Percentiles rank a stretch among this genome's conserved stretches.
phyloP scores from a whole-genome alignment of 1,140 invertebrate genomes.

The Drosophila nigrodunni region DNA sequence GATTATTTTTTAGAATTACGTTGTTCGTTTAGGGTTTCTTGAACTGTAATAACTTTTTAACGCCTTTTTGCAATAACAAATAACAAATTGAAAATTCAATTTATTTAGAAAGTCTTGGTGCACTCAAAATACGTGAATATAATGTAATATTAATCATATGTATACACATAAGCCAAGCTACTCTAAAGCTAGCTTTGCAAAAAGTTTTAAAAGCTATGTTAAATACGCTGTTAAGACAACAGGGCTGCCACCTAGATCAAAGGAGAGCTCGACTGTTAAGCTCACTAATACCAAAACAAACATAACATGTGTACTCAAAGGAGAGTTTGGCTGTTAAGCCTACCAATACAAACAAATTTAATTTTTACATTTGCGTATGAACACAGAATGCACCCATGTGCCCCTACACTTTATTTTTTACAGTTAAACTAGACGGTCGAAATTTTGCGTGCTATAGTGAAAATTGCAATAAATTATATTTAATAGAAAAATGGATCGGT shows the following conservation, averaged over 20 bases:
- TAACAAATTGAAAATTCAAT: slow-evolving; percentile 2
- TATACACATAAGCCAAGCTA: neutral
- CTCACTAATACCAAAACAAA: neutral
- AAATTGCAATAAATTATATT: neutral
- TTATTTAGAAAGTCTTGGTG: neutral
- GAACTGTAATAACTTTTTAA: slow-evolving; percentile 30
- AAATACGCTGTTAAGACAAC: too few relatives aligned
- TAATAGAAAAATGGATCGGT: slow-evolving; percentile 56
- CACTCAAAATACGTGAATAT: neutral
- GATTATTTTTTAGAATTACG: slow-evolving; percentile 11
- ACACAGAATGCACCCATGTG: neutral
- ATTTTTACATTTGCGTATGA: neutral
- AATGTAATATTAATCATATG: neutral
- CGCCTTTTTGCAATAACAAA: slow-evolving; percentile 3
- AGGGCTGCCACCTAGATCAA: neutral
- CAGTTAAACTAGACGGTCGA: neutral
- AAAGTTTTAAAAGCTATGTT: too few relatives aligned
- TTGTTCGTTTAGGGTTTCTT: slow-evolving; percentile 33
- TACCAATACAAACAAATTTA: neutral
- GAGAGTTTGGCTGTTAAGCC: too few relatives aligned
- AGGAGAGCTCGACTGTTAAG: neutral
- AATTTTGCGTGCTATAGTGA: neutral
- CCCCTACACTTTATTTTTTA: neutral
- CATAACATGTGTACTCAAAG: neutral
- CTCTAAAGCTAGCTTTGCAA: too few relatives aligned